A percentile compares a stretch with the other conserved stretches of the same genome.
Evolutionary conservation across 2,113 vertebrate genomes (phyloP).

Genomic region (Lamprotornis superbus): DNA sequence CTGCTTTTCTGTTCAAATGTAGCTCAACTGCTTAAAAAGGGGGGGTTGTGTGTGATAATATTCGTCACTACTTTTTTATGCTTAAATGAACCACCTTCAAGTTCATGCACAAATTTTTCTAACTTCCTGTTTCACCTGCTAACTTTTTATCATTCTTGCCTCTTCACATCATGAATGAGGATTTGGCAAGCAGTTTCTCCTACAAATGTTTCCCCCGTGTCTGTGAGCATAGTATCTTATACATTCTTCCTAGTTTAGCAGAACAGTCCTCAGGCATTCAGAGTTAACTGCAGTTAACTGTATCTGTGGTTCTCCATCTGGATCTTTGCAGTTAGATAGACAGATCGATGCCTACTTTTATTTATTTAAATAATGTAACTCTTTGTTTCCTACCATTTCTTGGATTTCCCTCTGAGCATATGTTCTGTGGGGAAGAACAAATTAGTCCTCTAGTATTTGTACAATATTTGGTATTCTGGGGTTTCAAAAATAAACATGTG

Average conservation of each 20-base stretch:
- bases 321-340: background rate
- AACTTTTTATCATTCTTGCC: background rate
- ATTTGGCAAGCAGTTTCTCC: background rate
- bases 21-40: background rate
- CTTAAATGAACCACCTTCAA: background rate
- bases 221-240: background rate
- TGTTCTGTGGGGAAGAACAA: conserved; percentile 8
- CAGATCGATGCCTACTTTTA: background rate
- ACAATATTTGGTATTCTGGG: conserved; percentile 25
- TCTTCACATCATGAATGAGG: background rate
- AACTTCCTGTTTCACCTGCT: background rate
- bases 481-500: conserved; percentile 19
- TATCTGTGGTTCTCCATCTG: background rate
- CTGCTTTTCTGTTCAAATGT: background rate
- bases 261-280: background rate
- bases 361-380: background rate
- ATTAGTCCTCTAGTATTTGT: conserved; percentile 36
- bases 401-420: background rate
- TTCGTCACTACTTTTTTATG: background rate
- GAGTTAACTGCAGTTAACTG: background rate
- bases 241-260: background rate
- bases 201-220: background rate
- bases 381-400: background rate
- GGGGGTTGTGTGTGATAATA: background rate
- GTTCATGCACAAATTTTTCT: background rate